Evolutionary conservation across 2,113 vertebrate genomes (phyloP).

Genomic region (Tor tambroides): DNA sequence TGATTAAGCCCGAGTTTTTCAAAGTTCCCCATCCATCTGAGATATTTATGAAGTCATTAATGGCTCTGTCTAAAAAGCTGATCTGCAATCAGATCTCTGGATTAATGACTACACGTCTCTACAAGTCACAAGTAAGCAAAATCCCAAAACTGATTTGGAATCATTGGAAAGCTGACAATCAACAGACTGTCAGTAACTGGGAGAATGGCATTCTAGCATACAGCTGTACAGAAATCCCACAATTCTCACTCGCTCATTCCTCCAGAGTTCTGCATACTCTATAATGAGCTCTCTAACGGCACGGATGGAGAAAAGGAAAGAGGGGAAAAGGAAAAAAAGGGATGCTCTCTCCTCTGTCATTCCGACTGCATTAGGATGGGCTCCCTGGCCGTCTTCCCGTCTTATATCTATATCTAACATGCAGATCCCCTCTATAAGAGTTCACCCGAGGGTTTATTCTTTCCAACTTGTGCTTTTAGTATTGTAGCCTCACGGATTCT

Average conservation of each 20-base stretch:
- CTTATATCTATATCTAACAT: slow-evolving; percentile 22
- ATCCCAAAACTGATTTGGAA: slow-evolving; percentile 12
- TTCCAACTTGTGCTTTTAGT: slow-evolving; percentile 4
- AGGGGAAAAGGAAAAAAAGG: slow-evolving; percentile 36
- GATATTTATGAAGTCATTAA: slow-evolving; percentile 16
- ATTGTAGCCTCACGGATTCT: slow-evolving; percentile 5
- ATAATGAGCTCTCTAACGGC: slow-evolving; percentile 59
- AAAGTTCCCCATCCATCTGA: neutral
- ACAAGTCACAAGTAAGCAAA: slow-evolving; percentile 5
- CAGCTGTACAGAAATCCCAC: neutral
- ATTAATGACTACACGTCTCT: neutral
- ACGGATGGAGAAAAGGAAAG: slow-evolving; percentile 13
- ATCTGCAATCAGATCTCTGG: slow-evolving; percentile 11
- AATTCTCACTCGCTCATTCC: slow-evolving; percentile 1
- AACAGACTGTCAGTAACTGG: neutral
- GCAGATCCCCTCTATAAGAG: slow-evolving; percentile 21
- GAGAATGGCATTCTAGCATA: neutral
- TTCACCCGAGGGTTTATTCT: slow-evolving; percentile 3
- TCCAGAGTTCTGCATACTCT: slow-evolving; percentile 29
- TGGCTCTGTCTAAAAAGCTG: neutral
- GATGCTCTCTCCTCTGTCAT: slow-evolving; percentile 16
- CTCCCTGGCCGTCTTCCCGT: neutral
- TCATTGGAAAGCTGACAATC: neutral
- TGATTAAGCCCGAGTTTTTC: slow-evolving; percentile 27
- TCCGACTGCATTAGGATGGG: neutral